A percentile compares a stretch with the other conserved stretches of the same genome.
phyloP scores from a whole-genome alignment of 2,113 vertebrate species.

The Phalacrocorax aristotelis region DNA sequence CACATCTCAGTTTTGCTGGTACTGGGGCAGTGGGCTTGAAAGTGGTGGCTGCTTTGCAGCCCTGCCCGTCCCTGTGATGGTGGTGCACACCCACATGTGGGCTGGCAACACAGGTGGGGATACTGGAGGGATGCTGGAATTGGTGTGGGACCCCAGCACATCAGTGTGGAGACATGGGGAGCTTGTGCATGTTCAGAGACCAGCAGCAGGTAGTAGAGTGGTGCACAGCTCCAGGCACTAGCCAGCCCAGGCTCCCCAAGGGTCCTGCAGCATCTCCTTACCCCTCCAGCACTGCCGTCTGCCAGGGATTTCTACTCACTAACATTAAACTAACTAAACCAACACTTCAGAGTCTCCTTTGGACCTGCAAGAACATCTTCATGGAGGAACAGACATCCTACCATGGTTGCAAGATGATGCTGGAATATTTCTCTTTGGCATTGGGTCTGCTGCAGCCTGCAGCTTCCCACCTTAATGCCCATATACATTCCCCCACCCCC shows the following conservation, averaged over 20 bases:
- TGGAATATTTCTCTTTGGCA: background rate
- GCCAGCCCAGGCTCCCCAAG: background rate
- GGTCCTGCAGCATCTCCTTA: background rate
- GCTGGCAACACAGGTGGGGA: background rate
- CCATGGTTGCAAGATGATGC: background rate
- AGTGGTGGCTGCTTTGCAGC: background rate
- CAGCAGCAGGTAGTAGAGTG: background rate
- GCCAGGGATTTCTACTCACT: background rate
- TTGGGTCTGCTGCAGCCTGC: background rate
- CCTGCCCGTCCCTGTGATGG: background rate
- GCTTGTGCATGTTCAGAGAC: background rate
- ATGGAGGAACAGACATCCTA: background rate
- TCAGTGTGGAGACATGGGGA: background rate
- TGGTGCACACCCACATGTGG: background rate
- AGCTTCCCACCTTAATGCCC: background rate
- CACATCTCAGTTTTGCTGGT: background rate
- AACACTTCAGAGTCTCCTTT: background rate
- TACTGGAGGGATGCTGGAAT: background rate
- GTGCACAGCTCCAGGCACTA: background rate
- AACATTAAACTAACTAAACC: background rate
- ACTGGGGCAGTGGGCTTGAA: background rate
- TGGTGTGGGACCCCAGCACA: background rate
- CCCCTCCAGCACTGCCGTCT: background rate
- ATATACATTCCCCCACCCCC: rapidly evolving
- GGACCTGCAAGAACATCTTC: background rate